A percentile compares a stretch with the other conserved stretches of the same genome.
These are phyloP conservation scores for Ispidina picta DNA, from an alignment of 2,797 vertebrate genomes.

Conservation along the genomic window DNA sequence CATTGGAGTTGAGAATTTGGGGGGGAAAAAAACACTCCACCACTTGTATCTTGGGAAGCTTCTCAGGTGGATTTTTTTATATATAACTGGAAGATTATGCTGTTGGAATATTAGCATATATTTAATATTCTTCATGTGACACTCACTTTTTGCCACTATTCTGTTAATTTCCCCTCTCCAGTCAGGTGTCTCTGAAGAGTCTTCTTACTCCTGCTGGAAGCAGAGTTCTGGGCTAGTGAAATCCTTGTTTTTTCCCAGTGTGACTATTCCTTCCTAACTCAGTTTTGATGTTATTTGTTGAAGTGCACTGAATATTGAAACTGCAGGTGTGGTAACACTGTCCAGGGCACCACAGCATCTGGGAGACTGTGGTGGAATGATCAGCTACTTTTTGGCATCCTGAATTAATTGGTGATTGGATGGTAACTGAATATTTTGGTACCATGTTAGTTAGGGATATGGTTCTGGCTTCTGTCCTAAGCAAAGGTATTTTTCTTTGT, in stretches of 20 bases:
- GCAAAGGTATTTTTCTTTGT: background rate
- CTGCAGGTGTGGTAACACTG: background rate
- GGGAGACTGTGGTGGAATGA: background rate
- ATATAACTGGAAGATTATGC: background rate
- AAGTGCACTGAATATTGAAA: background rate
- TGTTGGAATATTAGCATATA: background rate
- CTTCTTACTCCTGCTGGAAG: background rate
- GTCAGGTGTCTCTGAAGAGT: background rate
- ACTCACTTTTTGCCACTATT: background rate
- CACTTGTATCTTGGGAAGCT: background rate
- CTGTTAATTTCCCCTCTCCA: background rate
- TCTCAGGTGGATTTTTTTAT: background rate
- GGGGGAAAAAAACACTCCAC: too few species aligned
- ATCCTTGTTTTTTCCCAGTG: background rate
- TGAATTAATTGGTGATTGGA: background rate
- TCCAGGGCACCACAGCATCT: background rate
- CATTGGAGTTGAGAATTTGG: background rate
- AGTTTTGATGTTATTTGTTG: background rate
- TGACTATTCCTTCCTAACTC: background rate
- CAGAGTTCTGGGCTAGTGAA: background rate
- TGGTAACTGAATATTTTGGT: background rate
- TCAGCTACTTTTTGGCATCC: background rate
- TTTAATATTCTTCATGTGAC: background rate
- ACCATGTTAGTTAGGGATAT: background rate
- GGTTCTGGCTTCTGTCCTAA: background rate